Evolutionary conservation across 2,113 vertebrate genomes (phyloP), one percentile per base, ranked within the genome.

Genomic region (Rana temporaria): DNA sequence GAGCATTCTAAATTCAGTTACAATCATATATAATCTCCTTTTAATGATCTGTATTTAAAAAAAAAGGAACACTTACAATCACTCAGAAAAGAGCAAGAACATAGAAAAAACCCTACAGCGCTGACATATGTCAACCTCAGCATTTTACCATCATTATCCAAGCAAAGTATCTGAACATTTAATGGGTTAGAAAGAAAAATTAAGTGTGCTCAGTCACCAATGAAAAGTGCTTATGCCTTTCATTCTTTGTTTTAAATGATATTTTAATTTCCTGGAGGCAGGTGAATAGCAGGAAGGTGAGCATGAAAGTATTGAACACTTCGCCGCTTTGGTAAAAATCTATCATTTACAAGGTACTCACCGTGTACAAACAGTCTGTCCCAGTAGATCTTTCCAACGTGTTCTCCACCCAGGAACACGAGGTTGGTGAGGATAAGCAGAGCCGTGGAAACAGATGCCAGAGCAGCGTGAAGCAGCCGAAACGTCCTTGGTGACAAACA

Each of bases 351-450:
- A 34, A 62, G 57, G 12, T 16, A 16, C 77, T 88, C 89, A 95
- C 98, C 97, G 94, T 97, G 94, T 76, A 97, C 19, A 88, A 98
- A 96, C 85, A 98, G 92, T 76, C 96, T 94, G 82, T 96, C 94
- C 97, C 96, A 99, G 90, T 98, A 98, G 87, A 97, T 94, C 87
- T 88, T 93, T 67, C 96, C 96, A 30, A 99, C 91, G 0, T 97
- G 94, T 86, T 87, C 94, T 70, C 98, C 98, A 55, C 97, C 97
- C 0, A 99, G 95, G 91, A 99, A 99, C 81, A 99, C 92, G 80
- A 99, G 93, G 90, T 99, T 99, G 88, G 97, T 98, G 84, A 99
- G 92, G 91, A 99, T 98, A 90, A 99, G 89, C 92, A 97, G 90
- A 19, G 96, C 95, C 17, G 96, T 99, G 55, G 95, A 96, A 85